These are phyloP conservation scores for Pyrochroa serraticornis DNA, from an alignment of 2,888 invertebrate genomes.

Conservation along the genomic window DNA sequence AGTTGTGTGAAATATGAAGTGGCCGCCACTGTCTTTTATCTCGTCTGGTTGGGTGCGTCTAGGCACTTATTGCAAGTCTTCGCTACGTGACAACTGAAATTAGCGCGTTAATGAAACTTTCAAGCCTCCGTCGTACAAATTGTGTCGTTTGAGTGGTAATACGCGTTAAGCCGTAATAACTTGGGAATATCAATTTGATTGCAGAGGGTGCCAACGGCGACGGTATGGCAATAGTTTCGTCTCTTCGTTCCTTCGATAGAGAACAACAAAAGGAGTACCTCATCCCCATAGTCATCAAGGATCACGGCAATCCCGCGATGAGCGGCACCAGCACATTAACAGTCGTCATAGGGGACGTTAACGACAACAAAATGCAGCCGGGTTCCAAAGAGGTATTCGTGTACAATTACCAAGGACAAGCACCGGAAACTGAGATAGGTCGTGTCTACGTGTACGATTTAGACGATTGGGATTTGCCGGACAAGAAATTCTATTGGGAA, in stretches of 20 bases:
- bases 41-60: background rate
- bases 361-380: conserved; percentile 98
- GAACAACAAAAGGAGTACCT: conserved; percentile 96
- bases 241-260: conserved; percentile 89
- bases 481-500: conserved; percentile 97
- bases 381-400: conserved; percentile 97
- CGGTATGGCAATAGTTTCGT: conserved; percentile 97
- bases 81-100: conserved; percentile 5
- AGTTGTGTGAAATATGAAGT: no score
- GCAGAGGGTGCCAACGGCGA: conserved; percentile 95
- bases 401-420: conserved; percentile 83
- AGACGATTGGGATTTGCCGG: conserved; percentile 98
- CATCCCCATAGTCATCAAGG: conserved; percentile 96
- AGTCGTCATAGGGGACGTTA: conserved; percentile 96
- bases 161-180: conserved; percentile 15
- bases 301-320: conserved; percentile 95
- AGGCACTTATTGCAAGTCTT: conserved; percentile 18
- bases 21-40: no score
- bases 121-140: conserved; percentile 11
- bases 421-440: conserved; percentile 60
- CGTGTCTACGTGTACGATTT: conserved; percentile 96
- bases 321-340: conserved; percentile 95
- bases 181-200: conserved; percentile 37
- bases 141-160: conserved; percentile 19
- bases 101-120: conserved; percentile 22